phyloP scores from a whole-genome alignment of 2,113 vertebrate genomes.

The Setophaga petechia region DNA sequence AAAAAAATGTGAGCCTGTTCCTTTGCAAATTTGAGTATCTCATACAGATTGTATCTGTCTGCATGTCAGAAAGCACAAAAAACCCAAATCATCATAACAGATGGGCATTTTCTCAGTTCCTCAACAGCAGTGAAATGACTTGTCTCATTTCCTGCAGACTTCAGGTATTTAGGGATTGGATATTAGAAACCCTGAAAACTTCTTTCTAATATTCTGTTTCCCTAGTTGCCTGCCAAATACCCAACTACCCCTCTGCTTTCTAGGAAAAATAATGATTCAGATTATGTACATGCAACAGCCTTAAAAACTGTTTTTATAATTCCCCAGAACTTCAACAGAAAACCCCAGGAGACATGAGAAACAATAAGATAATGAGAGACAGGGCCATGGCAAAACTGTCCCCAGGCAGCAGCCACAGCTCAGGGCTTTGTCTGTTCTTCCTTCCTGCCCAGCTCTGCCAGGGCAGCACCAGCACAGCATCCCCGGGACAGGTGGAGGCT shows the following conservation, averaged over 20 bases:
- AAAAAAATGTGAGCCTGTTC: not conserved
- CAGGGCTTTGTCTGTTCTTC: not conserved
- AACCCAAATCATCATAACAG: not conserved
- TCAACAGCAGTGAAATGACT: not conserved
- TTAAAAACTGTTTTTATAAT: not conserved
- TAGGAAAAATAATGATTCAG: not conserved
- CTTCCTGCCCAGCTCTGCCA: not conserved
- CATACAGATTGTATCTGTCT: not conserved
- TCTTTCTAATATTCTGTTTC: not conserved
- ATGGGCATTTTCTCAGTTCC: not conserved
- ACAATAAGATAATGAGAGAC: not conserved
- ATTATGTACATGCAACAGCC: not conserved
- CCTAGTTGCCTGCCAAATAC: not conserved
- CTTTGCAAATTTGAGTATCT: not conserved
- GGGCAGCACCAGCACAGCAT: not conserved
- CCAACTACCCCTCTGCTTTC: not conserved
- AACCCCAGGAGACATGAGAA: not conserved
- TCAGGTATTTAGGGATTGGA: not conserved
- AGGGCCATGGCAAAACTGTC: not conserved
- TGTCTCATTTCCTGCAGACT: not conserved
- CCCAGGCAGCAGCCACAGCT: not conserved
- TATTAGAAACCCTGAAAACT: not conserved
- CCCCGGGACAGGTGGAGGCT: not conserved
- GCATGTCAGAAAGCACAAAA: not conserved
- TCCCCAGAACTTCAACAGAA: not conserved